A percentile compares a stretch with the other conserved stretches of the same genome.
Evolutionary conservation across 2,113 vertebrate genomes (phyloP).

Genomic region (Cisticola juncidis): DNA sequence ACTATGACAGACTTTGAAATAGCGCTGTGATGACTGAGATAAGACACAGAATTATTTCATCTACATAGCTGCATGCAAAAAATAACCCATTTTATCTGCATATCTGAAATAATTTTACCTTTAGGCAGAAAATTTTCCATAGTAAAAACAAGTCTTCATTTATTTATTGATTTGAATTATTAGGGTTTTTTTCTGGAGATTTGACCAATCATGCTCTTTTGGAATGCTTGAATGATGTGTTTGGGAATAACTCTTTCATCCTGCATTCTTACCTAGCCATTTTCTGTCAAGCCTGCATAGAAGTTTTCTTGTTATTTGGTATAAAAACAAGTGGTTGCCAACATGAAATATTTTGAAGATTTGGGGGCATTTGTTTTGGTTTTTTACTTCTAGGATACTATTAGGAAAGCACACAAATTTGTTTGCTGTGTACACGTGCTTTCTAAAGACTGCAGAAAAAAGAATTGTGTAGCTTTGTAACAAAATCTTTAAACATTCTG

Average conservation of each 20-base stretch:
- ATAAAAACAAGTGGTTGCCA: background rate
- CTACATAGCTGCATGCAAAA: background rate
- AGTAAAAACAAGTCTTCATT: background rate
- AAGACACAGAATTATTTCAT: background rate
- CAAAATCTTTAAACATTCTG: background rate
- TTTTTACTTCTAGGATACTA: background rate
- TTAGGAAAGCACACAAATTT: background rate
- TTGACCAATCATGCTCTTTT: background rate
- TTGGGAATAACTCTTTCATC: background rate
- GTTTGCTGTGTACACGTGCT: rapidly evolving
- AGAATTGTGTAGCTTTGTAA: background rate
- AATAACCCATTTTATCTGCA: background rate
- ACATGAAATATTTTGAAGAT: background rate
- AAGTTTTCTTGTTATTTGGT: background rate
- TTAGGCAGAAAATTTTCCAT: background rate
- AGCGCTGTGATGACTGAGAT: background rate
- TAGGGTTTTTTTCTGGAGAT: background rate
- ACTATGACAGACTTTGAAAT: background rate
- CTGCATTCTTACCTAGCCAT: background rate
- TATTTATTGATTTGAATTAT: background rate
- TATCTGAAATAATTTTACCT: background rate
- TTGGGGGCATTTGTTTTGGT: rapidly evolving
- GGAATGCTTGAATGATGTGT: background rate
- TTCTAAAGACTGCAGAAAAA: background rate
- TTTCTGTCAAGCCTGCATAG: background rate